Percentiles rank a stretch among this genome's conserved stretches.
These are phyloP conservation scores for Drosophila anceps DNA, from an alignment of 2,888 invertebrate species.

Conservation along the genomic window DNA sequence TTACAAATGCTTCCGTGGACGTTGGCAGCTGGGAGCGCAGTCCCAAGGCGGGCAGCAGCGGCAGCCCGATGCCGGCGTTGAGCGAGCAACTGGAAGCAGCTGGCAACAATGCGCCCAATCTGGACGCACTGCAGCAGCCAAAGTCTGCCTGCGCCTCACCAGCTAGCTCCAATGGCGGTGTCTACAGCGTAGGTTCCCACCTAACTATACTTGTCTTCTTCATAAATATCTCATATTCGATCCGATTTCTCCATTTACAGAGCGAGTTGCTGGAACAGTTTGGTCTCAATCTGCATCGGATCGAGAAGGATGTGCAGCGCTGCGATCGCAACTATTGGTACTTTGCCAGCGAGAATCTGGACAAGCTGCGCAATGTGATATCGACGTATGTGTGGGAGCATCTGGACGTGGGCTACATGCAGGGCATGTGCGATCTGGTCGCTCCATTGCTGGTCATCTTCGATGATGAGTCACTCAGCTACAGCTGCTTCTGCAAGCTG, in stretches of 20 bases:
- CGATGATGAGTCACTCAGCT: constrained; percentile 95
- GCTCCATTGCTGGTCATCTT: constrained; percentile 96
- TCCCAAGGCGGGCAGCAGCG: constrained; percentile 85
- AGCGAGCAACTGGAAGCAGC: constrained; percentile 86
- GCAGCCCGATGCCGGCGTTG: constrained; percentile 87
- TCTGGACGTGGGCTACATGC: constrained; percentile 97
- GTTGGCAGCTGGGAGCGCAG: constrained; percentile 85
- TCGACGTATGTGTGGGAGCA: constrained; percentile 97
- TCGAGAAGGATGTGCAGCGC: constrained; percentile 98
- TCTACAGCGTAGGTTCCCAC: constrained; percentile 90
- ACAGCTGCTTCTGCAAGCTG: constrained; percentile 95
- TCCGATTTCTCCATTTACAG: constrained; percentile 86
- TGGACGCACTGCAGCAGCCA: constrained; percentile 84
- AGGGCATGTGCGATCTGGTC: constrained; percentile 98
- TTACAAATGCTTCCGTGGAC: constrained; percentile 91
- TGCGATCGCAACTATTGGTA: constrained; percentile 98
- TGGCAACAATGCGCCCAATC: constrained; percentile 30
- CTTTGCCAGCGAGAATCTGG: constrained; percentile 95
- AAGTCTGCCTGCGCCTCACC: constrained; percentile 92
- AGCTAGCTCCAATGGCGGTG: constrained; percentile 95
- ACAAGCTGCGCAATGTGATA: constrained; percentile 97
- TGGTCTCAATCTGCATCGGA: constrained; percentile 95
- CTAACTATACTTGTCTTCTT: not conserved
- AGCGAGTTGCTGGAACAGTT: constrained; percentile 93
- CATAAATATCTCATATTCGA: not conserved